These are phyloP conservation scores for Odontomachus brunneus DNA, from an alignment of 1,140 invertebrate genomes.

Conservation along the genomic window DNA sequence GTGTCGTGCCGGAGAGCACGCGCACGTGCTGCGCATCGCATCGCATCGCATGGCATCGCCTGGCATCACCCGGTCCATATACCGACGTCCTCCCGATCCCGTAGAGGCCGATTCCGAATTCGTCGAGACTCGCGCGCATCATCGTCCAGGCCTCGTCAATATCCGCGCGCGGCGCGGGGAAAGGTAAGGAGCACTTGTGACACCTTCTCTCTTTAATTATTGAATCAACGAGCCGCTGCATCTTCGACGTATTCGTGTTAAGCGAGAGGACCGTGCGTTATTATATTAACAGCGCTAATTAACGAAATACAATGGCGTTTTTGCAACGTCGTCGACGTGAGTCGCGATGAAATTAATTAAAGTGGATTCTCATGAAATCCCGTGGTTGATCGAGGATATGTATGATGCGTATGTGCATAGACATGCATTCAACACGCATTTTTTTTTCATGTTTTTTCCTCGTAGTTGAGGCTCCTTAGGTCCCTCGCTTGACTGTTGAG, in stretches of 20 bases:
- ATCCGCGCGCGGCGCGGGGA: too few species aligned
- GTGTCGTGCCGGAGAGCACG: constrained; percentile 46
- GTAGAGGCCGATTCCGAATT: neutral
- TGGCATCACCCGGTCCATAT: neutral
- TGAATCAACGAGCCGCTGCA: too few species aligned
- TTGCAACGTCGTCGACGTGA: neutral
- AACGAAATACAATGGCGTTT: neutral
- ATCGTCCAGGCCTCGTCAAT: too few species aligned
- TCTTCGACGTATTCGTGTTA: too few species aligned
- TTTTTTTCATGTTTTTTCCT: neutral
- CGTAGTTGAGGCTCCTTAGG: too few species aligned
- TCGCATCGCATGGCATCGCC: neutral
- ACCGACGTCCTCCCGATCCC: neutral
- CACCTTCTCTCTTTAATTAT: too few species aligned
- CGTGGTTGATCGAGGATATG: too few species aligned
- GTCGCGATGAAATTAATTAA: neutral
- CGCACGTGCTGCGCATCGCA: constrained; percentile 52
- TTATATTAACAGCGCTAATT: too few species aligned
- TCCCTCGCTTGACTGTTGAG: too few species aligned
- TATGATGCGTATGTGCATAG: neutral
- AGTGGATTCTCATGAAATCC: neutral
- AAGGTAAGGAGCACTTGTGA: too few species aligned
- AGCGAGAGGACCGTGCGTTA: too few species aligned
- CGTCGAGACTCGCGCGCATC: neutral
- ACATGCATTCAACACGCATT: neutral